Evolutionary conservation across 2,888 invertebrate genomes (phyloP).

Genomic region (Metalampra italica): DNA sequence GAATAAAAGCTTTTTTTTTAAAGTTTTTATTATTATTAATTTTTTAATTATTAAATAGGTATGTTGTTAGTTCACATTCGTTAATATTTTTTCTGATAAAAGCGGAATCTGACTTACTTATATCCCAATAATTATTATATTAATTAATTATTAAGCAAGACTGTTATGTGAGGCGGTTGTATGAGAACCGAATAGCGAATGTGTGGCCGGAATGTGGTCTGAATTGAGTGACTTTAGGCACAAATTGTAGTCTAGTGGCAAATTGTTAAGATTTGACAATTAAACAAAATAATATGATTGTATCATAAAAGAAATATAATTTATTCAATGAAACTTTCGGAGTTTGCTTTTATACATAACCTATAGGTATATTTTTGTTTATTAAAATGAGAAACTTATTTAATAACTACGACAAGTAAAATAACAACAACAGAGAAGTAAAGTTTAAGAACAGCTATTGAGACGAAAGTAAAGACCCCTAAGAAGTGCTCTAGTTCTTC

Average conservation of each 20-base stretch:
- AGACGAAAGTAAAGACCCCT: too few species aligned
- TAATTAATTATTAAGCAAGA: slow-evolving; percentile 25
- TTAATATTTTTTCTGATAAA: too few species aligned
- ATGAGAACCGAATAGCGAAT: slow-evolving; percentile 31
- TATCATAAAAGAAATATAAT: slow-evolving; percentile 62
- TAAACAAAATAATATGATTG: slow-evolving; percentile 63
- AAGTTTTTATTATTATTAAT: too few species aligned
- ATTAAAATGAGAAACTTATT: too few species aligned
- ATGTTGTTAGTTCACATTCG: too few species aligned
- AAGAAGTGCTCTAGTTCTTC: too few species aligned
- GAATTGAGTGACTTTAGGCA: slow-evolving; percentile 53
- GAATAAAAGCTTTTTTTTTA: too few species aligned
- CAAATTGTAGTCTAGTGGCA: slow-evolving; percentile 60
- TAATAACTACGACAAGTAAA: neutral
- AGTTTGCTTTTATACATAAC: slow-evolving; percentile 5
- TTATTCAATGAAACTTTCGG: slow-evolving; percentile 48
- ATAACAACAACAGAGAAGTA: neutral
- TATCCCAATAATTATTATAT: too few species aligned
- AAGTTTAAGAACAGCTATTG: too few species aligned
- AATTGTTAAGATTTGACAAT: slow-evolving; percentile 70
- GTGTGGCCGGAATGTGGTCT: slow-evolving; percentile 27
- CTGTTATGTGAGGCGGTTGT: slow-evolving; percentile 39
- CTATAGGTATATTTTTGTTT: neutral
- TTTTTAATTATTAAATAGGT: too few species aligned
- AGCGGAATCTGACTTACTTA: too few species aligned